Evolutionary conservation across 2,888 invertebrate genomes (phyloP), one percentile per base, ranked within the genome.

Genomic region (Perizoma affinitatum): DNA sequence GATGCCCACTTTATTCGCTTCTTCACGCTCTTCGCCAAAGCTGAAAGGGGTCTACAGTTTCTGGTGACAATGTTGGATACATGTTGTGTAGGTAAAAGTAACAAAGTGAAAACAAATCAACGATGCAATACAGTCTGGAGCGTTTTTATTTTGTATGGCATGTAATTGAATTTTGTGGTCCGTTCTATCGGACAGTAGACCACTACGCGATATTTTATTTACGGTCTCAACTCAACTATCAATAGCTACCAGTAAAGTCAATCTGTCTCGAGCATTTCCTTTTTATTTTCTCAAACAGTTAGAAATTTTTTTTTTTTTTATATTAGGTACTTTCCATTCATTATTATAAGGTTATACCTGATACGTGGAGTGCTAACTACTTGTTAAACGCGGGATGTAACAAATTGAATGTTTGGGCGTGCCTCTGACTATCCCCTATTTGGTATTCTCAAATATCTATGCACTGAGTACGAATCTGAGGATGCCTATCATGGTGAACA

Each of bases 81-180:
- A 68, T 74, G 76, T 72, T 74, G 71, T 76, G 65, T 71, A 71
- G 68, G 72, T 77, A 73, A 72, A 79, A 77, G 77, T 75, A 83
- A 80, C 84, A 82, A 81, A 84, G 78, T 79, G 80, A 83, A 87
- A 88, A 87, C 87, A 87, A 88, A 89, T 89, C 86, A 83, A 84
- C 84, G 84, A 82, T 83, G 83, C 83, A 76, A 78, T 80, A 72
- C 78, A 76, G 80, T 73, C 78, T 75, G 82, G 71, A 76, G 78
- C 79, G 80, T 85, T 90, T 89, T 89, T 88, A 87, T 88, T 88
- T 90, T 84, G 86, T 89, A 86, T 88, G 82, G 80, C 79, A 79
- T 81, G 86, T 88, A 88, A 90, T 90, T 88, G 88, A 90, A 89
- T 90, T 89, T 84, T 84, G 88, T 83, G 88, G 88, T 81, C 71